Conservation (phyloP, 2,797 vertebrate genomes). For the Pipistrellus nathusii region DNA sequence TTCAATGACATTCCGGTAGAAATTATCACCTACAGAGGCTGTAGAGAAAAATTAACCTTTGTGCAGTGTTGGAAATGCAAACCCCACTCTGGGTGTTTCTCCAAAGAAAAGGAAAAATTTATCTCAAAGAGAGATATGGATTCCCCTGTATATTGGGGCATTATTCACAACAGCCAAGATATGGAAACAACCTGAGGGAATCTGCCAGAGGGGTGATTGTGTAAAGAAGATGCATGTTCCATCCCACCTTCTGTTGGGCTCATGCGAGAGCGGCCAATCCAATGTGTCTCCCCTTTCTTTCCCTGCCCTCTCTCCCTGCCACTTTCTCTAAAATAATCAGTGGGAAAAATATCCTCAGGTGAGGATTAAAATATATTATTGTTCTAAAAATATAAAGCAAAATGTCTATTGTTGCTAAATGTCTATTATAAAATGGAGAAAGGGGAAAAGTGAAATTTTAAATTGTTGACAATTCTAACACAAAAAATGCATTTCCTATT, state of each 20-base stretch:
- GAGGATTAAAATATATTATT: background rate
- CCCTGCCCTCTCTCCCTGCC: too few species aligned
- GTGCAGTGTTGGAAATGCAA: background rate
- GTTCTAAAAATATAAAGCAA: background rate
- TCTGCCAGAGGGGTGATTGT: background rate
- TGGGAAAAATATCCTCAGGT: too few species aligned
- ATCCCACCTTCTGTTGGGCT: too few species aligned
- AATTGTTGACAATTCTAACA: background rate
- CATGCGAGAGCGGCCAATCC: too few species aligned
- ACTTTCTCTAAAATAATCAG: too few species aligned
- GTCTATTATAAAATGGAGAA: background rate
- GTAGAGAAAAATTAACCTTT: background rate
- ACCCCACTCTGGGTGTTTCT: background rate
- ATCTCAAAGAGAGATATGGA: background rate
- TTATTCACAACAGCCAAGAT: background rate
- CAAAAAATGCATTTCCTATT: background rate
- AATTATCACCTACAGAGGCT: background rate
- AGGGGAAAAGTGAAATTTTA: background rate
- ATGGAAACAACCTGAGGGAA: background rate
- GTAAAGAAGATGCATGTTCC: background rate
- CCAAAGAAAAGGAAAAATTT: background rate
- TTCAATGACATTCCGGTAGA: background rate
- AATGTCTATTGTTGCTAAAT: background rate
- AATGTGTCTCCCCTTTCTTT: too few species aligned
- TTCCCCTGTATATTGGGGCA: background rate